Evolutionary conservation across 2,888 invertebrate species (phyloP), one percentile per base, ranked within the genome.

Genomic region (Scaeva pyrastri): DNA sequence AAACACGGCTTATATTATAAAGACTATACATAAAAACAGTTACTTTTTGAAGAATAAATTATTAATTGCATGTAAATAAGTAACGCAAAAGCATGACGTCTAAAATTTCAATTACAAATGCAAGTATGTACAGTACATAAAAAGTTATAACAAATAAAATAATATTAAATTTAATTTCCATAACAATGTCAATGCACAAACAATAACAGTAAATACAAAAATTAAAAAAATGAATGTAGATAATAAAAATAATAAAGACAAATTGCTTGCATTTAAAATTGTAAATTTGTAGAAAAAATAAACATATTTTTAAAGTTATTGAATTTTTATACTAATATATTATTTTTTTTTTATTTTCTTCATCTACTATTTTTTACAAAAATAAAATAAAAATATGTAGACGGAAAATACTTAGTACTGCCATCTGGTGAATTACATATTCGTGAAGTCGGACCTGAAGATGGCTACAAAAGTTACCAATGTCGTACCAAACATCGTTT

Each of bases 391-490:
- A 68, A 39, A 4, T 23, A 43, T 19, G 26, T 12, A 98, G 98
- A 98, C 93, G 98, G 97, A 90, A 98, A 98, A 95, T 98, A 98
- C 92, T 95, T 98, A 93, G 98, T 98, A 56, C 94, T 98, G 85
- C 97, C 98, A 89, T 97, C 98, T 90, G 98, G 98, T 88, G 98
- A 98, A 93, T 94, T 99, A 88, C 98, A 98, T 93, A 98, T 98
- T 90, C 96, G 97, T 91, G 97, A 98, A 94, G 98, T 98, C 86
- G 97, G 97, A 92, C 97, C 97, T 88, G 97, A 97, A 92, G 98
- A 98, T 93, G 97, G 97, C 88, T 97, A 97, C 93, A 97, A 97
- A 93, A 97, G 97, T 84, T 98, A 98, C 92, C 97, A 98, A 93
- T 98, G 98, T 92, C 95, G 98, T 89, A 98, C 98, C 81, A 97